Evolutionary conservation across 2,797 vertebrate species (phyloP).

Genomic region (Gymnopithys bicolor): DNA sequence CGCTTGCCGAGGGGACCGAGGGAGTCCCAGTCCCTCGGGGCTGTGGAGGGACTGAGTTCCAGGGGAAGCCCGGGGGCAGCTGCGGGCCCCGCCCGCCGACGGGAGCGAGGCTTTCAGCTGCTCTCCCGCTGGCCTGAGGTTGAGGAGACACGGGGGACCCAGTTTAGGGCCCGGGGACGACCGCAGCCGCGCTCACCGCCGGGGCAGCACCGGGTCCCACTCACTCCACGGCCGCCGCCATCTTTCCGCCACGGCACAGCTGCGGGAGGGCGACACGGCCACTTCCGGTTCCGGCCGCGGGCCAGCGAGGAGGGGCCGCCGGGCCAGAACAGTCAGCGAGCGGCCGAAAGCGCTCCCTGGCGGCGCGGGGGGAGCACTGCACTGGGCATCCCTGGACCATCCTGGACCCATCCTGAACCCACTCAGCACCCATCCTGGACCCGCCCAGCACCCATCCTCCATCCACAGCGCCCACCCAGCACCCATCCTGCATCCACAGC

Average conservation of each 20-base stretch:
- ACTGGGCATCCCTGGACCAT: too few species aligned
- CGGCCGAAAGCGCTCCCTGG: rapidly evolving
- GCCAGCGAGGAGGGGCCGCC: rapidly evolving
- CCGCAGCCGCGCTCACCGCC: background rate
- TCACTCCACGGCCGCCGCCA: constrained; percentile 32
- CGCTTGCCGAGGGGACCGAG: background rate
- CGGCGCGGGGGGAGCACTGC: background rate
- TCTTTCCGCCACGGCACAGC: constrained; percentile 2
- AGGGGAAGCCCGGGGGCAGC: background rate
- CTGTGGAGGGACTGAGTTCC: background rate
- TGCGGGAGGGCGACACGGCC: rapidly evolving
- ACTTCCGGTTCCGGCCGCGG: constrained; percentile 8
- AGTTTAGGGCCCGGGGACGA: background rate
- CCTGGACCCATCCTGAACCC: background rate
- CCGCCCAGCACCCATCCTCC: too few species aligned
- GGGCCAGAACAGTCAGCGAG: rapidly evolving
- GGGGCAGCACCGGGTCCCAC: background rate
- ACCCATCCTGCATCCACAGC: background rate
- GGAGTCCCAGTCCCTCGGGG: background rate
- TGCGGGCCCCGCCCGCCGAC: too few species aligned
- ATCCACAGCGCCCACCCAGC: background rate
- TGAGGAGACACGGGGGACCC: rapidly evolving
- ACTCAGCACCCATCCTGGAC: background rate
- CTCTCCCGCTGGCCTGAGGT: background rate
- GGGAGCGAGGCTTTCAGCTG: background rate